These are phyloP conservation scores for Channa maculata DNA, from an alignment of 2,113 vertebrate genomes.

Conservation along the genomic window DNA sequence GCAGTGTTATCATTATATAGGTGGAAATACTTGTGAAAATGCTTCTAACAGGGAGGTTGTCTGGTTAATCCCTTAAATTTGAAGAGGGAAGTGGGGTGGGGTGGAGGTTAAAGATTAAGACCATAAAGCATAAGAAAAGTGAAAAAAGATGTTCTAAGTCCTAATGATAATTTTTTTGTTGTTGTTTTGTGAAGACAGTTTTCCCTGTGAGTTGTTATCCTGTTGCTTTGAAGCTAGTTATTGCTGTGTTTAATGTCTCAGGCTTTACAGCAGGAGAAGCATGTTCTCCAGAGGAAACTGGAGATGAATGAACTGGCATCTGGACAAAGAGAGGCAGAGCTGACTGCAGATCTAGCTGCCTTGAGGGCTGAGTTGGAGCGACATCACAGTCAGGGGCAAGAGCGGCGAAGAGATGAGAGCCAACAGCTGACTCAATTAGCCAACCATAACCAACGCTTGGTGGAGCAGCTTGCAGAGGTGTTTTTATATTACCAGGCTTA, in stretches of 20 bases:
- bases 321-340: constrained; percentile 79
- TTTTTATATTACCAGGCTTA: constrained; percentile 14
- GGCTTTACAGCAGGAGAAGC: constrained; percentile 82
- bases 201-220: too few relatives aligned
- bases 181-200: too few relatives aligned
- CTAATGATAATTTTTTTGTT: too few relatives aligned
- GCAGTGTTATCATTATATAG: too few relatives aligned
- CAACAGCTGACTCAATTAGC: constrained; percentile 81
- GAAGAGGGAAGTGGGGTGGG: too few relatives aligned
- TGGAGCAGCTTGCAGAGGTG: constrained; percentile 86
- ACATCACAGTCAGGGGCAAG: constrained; percentile 74
- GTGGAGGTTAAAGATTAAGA: too few relatives aligned
- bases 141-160: too few relatives aligned
- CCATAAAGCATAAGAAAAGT: too few relatives aligned
- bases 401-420: constrained; percentile 77
- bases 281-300: constrained; percentile 78
- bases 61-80: too few relatives aligned
- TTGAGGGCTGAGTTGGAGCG: constrained; percentile 75
- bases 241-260: constrained; percentile 46
- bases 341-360: constrained; percentile 70
- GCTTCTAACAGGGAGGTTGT: too few relatives aligned
- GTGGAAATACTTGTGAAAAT: too few relatives aligned
- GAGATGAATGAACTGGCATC: constrained; percentile 78
- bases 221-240: background rate
- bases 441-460: constrained; percentile 84